Percentiles rank a stretch among this genome's conserved stretches.
phyloP scores from a whole-genome alignment of 2,888 invertebrate species.

The Zaprionus lineosus region DNA sequence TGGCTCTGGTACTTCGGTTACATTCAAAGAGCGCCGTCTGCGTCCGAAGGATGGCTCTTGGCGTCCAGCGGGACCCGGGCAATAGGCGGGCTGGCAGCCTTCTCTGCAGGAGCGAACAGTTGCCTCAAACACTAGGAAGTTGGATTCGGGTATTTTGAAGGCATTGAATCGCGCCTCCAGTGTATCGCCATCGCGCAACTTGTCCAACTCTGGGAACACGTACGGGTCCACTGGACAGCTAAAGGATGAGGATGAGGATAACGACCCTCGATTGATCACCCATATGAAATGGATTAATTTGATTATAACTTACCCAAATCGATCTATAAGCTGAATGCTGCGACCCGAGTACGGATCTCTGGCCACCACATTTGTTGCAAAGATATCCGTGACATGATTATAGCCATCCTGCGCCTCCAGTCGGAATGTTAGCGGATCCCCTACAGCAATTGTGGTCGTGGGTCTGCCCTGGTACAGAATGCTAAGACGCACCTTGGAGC shows the following conservation, averaged over 20 bases:
- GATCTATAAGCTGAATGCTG: constrained; percentile 94
- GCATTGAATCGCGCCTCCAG: constrained; percentile 96
- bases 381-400: constrained; percentile 94
- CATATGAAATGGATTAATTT: background rate
- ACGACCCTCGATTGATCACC: background rate
- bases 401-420: constrained; percentile 95
- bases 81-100: constrained; percentile 95
- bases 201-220: constrained; percentile 95
- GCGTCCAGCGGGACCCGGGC: constrained; percentile 90
- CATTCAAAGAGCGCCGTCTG: constrained; percentile 84
- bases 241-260: background rate
- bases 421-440: constrained; percentile 94
- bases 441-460: constrained; percentile 96
- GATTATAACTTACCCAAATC: constrained; percentile 88
- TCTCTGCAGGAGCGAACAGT: constrained; percentile 94
- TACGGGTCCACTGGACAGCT: constrained; percentile 96
- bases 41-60: constrained; percentile 92
- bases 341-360: constrained; percentile 95
- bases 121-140: constrained; percentile 96
- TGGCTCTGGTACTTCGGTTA: constrained; percentile 56
- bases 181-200: constrained; percentile 92
- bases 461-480: constrained; percentile 95
- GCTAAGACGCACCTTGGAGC: constrained; percentile 91
- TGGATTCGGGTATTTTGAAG: constrained; percentile 96
- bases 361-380: constrained; percentile 95